Conservation (phyloP, 2,888 invertebrate genomes). For the Iselma pallidipennis region DNA sequence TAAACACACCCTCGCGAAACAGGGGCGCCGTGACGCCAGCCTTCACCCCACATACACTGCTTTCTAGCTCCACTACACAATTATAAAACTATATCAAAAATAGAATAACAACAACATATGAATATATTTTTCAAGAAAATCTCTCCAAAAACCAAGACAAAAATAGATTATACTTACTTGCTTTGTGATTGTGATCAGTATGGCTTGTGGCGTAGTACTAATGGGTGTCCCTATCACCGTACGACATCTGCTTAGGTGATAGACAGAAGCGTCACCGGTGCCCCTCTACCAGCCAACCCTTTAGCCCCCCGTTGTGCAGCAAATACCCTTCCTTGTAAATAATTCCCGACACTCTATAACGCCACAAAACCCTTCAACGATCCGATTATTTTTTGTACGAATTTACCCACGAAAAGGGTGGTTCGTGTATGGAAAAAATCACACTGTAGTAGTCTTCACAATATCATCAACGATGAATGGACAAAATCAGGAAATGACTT, state of each 20-base stretch:
- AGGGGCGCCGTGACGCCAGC: background rate
- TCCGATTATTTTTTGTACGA: slow-evolving; percentile 56
- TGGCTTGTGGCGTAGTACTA: background rate
- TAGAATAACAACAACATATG: slow-evolving; percentile 21
- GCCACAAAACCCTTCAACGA: slow-evolving; percentile 55
- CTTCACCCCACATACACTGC: slow-evolving; percentile 33
- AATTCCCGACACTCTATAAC: slow-evolving; percentile 54
- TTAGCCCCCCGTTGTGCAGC: slow-evolving; percentile 41
- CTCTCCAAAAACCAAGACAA: slow-evolving; percentile 4
- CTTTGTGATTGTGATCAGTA: background rate
- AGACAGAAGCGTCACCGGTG: slow-evolving; percentile 25
- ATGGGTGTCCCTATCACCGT: slow-evolving; percentile 3
- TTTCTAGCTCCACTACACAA: too few species aligned
- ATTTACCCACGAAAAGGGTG: slow-evolving; percentile 52
- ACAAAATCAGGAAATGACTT: slow-evolving; percentile 18
- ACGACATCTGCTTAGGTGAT: slow-evolving; percentile 45
- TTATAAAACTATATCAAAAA: too few species aligned
- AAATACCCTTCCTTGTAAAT: slow-evolving; percentile 43
- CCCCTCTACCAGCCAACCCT: slow-evolving; percentile 46
- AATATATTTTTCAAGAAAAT: background rate
- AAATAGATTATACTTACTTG: background rate
- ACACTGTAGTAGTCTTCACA: slow-evolving; percentile 39
- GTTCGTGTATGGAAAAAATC: slow-evolving; percentile 52
- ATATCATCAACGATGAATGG: slow-evolving; percentile 34
- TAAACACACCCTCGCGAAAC: slow-evolving; percentile 48